phyloP scores from a whole-genome alignment of 92 coral and sea anemone genomes.

The Phenganax marumi region DNA sequence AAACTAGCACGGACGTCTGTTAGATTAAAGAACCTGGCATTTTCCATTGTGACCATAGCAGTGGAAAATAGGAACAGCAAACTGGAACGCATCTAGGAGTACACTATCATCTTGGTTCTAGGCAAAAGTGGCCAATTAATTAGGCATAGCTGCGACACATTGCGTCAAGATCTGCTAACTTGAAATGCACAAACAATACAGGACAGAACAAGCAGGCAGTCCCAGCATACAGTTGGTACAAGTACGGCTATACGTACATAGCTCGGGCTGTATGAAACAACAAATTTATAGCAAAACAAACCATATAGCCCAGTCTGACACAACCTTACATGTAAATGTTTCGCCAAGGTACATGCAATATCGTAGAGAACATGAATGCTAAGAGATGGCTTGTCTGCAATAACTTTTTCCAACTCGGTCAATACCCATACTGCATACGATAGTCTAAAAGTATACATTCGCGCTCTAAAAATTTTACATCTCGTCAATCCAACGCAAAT shows the following conservation, averaged over 20 bases:
- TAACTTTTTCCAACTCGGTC: conserved; percentile 33
- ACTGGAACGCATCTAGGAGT: conserved; percentile 36
- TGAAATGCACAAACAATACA: conserved; percentile 5
- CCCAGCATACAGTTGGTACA: not conserved
- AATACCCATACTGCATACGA: conserved; percentile 44
- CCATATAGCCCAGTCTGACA: too few relatives aligned
- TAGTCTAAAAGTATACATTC: conserved; percentile 20
- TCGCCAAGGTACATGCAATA: conserved; percentile 40
- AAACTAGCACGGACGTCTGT: too few relatives aligned
- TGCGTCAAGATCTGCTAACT: conserved; percentile 1
- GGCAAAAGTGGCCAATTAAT: not conserved
- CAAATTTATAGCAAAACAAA: too few relatives aligned
- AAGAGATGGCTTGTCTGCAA: conserved; percentile 37
- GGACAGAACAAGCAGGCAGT: not conserved
- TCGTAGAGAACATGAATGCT: conserved; percentile 32
- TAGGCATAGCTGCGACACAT: not conserved
- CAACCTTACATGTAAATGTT: conserved; percentile 34
- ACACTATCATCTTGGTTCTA: conserved; percentile 32
- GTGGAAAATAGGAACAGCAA: conserved; percentile 42
- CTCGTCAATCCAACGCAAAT: not conserved
- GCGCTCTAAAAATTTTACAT: conserved; percentile 4
- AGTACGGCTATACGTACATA: not conserved
- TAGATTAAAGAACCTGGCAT: conserved; percentile 26
- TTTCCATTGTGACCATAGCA: conserved; percentile 46
- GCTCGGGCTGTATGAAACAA: too few relatives aligned